These are phyloP conservation scores for Polypedilum pembai DNA, from an alignment of 1,140 invertebrate species.

Conservation along the genomic window DNA sequence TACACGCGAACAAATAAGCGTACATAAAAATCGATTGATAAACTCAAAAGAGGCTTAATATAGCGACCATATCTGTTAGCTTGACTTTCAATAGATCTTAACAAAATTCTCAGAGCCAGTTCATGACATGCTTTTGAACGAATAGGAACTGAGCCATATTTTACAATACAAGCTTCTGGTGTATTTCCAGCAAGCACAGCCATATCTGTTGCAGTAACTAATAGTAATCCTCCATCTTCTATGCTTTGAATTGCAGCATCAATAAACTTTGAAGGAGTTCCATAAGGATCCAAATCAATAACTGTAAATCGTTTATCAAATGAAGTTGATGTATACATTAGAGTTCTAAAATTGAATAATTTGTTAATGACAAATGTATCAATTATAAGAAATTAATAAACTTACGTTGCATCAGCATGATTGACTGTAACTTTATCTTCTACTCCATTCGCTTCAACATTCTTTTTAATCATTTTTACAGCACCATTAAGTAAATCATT, in stretches of 20 bases:
- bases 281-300: slow-evolving; percentile 96
- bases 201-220: slow-evolving; percentile 97
- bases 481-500: slow-evolving; percentile 91
- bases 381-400: slow-evolving; percentile 31
- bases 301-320: slow-evolving; percentile 69
- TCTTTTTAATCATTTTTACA: slow-evolving; percentile 76
- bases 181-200: slow-evolving; percentile 93
- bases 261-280: slow-evolving; percentile 86
- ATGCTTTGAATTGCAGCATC: slow-evolving; percentile 83
- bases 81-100: slow-evolving; percentile 83
- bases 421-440: slow-evolving; percentile 62
- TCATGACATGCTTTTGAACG: slow-evolving; percentile 89
- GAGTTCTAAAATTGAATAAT: slow-evolving; percentile 50
- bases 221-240: slow-evolving; percentile 70
- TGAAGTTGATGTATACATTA: slow-evolving; percentile 73
- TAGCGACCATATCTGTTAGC: slow-evolving; percentile 90
- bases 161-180: slow-evolving; percentile 82
- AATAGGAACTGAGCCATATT: slow-evolving; percentile 89
- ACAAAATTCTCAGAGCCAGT: slow-evolving; percentile 86
- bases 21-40: slow-evolving; percentile 94
- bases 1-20: slow-evolving; percentile 85
- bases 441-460: slow-evolving; percentile 73
- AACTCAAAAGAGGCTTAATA: slow-evolving; percentile 80
- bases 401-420: slow-evolving; percentile 76
- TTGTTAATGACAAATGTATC: slow-evolving; percentile 27